A percentile compares a stretch with the other conserved stretches of the same genome.
phyloP scores from a whole-genome alignment of 2,797 vertebrate species.

The Centroberyx gerrardi region DNA sequence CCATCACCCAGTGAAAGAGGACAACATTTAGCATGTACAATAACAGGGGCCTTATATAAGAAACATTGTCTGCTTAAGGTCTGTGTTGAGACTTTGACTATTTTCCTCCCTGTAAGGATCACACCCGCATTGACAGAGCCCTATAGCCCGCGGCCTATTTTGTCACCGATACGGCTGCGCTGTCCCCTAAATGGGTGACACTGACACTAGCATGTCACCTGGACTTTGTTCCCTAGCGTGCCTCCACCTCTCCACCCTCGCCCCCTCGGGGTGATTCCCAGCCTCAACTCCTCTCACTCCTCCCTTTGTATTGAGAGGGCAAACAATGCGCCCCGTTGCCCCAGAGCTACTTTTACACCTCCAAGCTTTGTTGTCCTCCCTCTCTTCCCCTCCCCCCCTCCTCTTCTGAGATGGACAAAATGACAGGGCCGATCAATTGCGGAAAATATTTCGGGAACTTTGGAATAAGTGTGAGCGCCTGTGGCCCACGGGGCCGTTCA shows the following conservation, averaged over 20 bases:
- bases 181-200: conserved; percentile 74
- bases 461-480: conserved; percentile 52
- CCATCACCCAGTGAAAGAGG: conserved; percentile 53
- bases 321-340: conserved; percentile 71
- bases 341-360: conserved; percentile 75
- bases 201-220: conserved; percentile 82
- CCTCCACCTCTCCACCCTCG: conserved; percentile 72
- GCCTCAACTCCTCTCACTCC: conserved; percentile 70
- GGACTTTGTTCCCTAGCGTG: conserved; percentile 82
- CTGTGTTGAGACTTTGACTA: conserved; percentile 53
- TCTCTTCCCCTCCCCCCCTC: conserved; percentile 9
- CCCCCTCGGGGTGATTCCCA: conserved; percentile 78
- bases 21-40: conserved; percentile 61
- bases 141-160: conserved; percentile 68
- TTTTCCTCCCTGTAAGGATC: conserved; percentile 64
- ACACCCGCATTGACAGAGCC: conserved; percentile 61
- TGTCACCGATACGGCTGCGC: conserved; percentile 80
- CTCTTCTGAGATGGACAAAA: conserved; percentile 63
- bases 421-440: conserved; percentile 66
- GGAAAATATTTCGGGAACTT: conserved; percentile 63
- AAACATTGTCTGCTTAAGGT: conserved; percentile 75
- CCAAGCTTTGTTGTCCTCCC: conserved; percentile 59
- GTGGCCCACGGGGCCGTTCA: conserved; percentile 60
- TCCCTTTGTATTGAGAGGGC: conserved; percentile 74
- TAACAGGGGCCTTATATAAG: conserved; percentile 62